phyloP scores from a whole-genome alignment of 2,113 vertebrate genomes.

The Sinosuthora webbiana region DNA sequence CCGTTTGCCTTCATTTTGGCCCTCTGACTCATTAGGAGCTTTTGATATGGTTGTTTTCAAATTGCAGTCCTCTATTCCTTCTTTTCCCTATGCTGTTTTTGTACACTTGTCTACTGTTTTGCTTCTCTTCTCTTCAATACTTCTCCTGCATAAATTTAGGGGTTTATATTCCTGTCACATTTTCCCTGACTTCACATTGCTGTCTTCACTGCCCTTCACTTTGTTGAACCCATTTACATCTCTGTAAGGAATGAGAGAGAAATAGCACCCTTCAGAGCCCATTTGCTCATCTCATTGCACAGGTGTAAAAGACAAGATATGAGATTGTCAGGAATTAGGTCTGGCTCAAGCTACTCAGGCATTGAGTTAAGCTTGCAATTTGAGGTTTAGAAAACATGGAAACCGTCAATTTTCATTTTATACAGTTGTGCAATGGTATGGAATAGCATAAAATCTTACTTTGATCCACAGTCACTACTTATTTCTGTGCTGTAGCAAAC shows the following conservation, averaged over 20 bases:
- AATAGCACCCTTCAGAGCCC: neutral
- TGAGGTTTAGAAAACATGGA: neutral
- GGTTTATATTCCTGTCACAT: neutral
- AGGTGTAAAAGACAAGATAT: neutral
- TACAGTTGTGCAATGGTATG: neutral
- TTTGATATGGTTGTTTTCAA: neutral
- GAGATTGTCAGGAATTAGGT: neutral
- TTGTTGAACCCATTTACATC: slow-evolving; percentile 12
- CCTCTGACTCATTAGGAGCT: neutral
- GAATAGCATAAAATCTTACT: neutral
- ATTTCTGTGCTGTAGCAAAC: neutral
- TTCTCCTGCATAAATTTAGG: neutral
- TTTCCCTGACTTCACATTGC: neutral
- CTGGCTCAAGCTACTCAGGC: neutral
- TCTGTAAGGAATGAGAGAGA: neutral
- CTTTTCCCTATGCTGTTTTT: neutral
- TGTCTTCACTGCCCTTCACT: neutral
- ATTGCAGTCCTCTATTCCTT: neutral
- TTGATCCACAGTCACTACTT: neutral
- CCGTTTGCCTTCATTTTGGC: neutral
- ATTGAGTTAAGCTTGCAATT: neutral
- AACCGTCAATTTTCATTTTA: neutral
- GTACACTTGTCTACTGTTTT: neutral
- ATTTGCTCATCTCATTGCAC: neutral
- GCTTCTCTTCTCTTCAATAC: neutral